A percentile compares a stretch with the other conserved stretches of the same genome.
Conservation (phyloP, 2,113 vertebrate species). For the Pangasianodon hypophthalmus region DNA sequence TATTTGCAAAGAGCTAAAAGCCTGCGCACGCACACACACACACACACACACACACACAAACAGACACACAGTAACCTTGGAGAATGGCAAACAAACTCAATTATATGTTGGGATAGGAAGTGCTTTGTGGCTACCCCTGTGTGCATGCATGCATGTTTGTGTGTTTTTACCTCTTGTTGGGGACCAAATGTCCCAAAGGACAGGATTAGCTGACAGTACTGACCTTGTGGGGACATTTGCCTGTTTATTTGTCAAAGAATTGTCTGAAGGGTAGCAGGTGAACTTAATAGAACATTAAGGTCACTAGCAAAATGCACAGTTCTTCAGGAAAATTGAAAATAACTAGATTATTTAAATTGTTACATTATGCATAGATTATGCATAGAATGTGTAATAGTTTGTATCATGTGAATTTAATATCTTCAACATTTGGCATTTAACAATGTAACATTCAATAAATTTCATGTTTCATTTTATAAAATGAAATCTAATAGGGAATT, state of each 20-base stretch:
- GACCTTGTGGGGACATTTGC: not conserved
- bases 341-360: not conserved
- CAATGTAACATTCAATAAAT: not conserved
- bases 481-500: not conserved
- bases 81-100: slow-evolving; percentile 6
- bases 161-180: not conserved
- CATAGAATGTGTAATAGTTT: not conserved
- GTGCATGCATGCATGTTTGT: not conserved
- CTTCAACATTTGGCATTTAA: not conserved
- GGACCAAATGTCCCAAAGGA: not conserved
- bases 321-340: not conserved
- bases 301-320: not conserved
- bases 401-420: not conserved
- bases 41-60: not conserved
- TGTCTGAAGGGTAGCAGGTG: not conserved
- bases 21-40: not conserved
- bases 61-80: not conserved
- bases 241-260: not conserved
- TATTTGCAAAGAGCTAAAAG: not conserved
- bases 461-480: too few relatives aligned
- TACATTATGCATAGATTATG: not conserved
- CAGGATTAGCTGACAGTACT: not conserved
- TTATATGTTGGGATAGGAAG: slow-evolving; percentile 5
- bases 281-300: not conserved
- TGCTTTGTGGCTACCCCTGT: not conserved